Evolutionary conservation across 2,888 invertebrate genomes (phyloP), one percentile per base, ranked within the genome.

Genomic region (Ferrisia virgata): DNA sequence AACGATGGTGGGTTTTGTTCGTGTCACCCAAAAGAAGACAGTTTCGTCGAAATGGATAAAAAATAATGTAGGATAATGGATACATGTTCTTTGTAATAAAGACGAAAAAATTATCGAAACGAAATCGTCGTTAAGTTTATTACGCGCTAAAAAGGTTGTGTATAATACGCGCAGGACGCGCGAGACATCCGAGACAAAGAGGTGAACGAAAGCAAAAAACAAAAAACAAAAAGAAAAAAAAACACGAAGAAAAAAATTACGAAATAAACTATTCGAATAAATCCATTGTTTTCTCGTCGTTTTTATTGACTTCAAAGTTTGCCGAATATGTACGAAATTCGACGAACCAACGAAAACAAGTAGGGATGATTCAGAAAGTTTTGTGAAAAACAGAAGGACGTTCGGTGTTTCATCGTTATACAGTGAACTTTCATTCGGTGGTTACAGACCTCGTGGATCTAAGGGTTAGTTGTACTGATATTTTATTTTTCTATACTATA

Each of bases 351-450:
- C 79, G 47, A 47, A 79, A 79, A 79, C 43, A 43, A 79, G 79
- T 79, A 79, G 79, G 79, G 79, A 79, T 40, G 79, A 79, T 79
- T 79, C 79, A 79, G 43, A 79, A 79, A 79, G 79, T 79, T 79
- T 79, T 31, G 22, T 47, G 79, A 36, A 79, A 79, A 79, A 79
- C 31, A 79, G 79, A 79, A 79, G 47, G 47, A 79, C 79, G 79
- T 79, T 79, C 47, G 11, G 79, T 79, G 15, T 47, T 43, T 47
- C 47, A 28, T n/a, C 31, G 79, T 47, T 31, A 28, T n/a, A 79
- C 79, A 79, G 79, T 79, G 33, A 79, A 47, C 40, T 79, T 79
- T 79, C 79, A 79, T 79, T 47, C 47, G 47, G 28, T 47, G 79
- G 47, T 47, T 79, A 47, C 79, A 47, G 43, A 79, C 40, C 47